Evolutionary conservation across 2,888 invertebrate genomes (phyloP), one percentile per base, ranked within the genome.

Genomic region (Tachina lurida): DNA sequence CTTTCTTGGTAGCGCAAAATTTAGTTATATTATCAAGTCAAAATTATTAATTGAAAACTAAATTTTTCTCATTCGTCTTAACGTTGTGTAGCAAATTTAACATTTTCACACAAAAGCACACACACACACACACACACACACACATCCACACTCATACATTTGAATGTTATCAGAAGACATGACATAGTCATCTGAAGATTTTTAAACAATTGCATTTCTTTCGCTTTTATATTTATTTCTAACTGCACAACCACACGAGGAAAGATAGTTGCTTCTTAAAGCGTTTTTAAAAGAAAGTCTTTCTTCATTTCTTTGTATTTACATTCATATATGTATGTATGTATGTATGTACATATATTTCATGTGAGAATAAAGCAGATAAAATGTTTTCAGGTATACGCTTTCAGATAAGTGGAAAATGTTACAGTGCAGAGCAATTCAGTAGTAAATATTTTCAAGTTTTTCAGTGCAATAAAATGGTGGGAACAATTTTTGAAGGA

Each of bases 111-210:
- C 22, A 47, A 2, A 63, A 54, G 22, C 22, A 22, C 63, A 10
- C 3, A 4, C 31, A 31, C 31, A 31, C 31, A 31, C 5, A 31
- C 31, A 31, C 31, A 31, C 31, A 7, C 31, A 31, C 31, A 7
- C 1, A 31, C 31, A 31, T 7, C 5, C 31, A 31, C 31, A 7
- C 7, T 7, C 31, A 31, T 7, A 1, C 7, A 31, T 7, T 31
- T 31, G 31, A 56, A 56, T 45, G 17, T 54, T 77, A 83, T 77
- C 77, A 68, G 54, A 31, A 45, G 56, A 73, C 62, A 68, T 78
- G 84, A 70, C 81, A 84, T 68, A 65, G 77, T 85, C 85, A 82
- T 78, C 82, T 78, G 49, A 3, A 78, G 73, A 82, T 82, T 82
- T 52, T 77, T 63, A 77, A 85, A 83, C 83, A 77, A 77, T 77